Conservation (phyloP, 2,797 vertebrate species). For the Ataeniobius toweri region DNA sequence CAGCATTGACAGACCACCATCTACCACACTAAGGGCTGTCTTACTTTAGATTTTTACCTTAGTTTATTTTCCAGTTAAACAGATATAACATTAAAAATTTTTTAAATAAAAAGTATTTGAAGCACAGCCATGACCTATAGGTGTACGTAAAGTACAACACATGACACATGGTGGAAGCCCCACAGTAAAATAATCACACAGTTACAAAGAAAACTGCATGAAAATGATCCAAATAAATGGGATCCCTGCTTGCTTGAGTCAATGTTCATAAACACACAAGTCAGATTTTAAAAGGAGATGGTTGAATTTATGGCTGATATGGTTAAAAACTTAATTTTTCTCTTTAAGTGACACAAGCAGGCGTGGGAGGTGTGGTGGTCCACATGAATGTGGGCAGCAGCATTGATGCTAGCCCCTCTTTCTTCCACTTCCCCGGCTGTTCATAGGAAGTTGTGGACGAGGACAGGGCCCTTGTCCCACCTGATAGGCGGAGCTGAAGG, state of each 20-base stretch:
- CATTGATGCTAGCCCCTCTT: conserved; percentile 53
- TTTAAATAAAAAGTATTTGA: neutral
- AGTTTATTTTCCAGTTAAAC: neutral
- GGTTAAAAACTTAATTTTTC: conserved; percentile 10
- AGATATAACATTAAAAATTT: neutral
- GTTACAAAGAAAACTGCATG: conserved; percentile 21
- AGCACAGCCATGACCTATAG: conserved; percentile 18
- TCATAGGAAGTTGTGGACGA: conserved; percentile 27
- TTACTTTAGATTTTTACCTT: neutral
- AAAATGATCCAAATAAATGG: conserved; percentile 4
- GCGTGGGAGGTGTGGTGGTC: conserved; percentile 46
- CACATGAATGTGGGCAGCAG: conserved; percentile 53
- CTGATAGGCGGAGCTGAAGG: conserved; percentile 93
- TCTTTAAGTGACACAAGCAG: conserved; percentile 68
- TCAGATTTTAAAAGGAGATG: conserved; percentile 13
- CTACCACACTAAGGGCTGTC: neutral
- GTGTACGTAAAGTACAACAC: conserved; percentile 26
- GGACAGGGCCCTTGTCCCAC: conserved; percentile 83
- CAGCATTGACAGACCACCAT: neutral
- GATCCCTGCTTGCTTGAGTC: conserved; percentile 69
- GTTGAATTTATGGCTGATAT: neutral
- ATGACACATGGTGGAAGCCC: conserved; percentile 32
- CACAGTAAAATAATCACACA: conserved; percentile 31
- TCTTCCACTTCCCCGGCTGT: conserved; percentile 47
- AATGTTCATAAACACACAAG: neutral